phyloP scores from a whole-genome alignment of 1,140 invertebrate species.

The Hermetia illucens region DNA sequence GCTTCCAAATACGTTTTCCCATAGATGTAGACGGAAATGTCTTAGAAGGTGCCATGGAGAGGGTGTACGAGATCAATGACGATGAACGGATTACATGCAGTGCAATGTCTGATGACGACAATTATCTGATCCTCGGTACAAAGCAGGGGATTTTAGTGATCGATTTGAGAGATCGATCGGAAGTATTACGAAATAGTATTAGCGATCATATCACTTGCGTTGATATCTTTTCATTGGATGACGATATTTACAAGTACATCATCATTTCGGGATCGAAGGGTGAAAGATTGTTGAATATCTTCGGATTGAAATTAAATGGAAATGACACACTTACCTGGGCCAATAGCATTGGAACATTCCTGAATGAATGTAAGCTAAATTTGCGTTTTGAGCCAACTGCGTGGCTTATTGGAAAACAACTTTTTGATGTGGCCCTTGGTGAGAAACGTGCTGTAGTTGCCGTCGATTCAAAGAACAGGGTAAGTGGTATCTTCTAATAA shows the following conservation, averaged over 20 bases:
- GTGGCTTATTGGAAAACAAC: conserved; percentile 8
- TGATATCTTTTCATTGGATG: conserved; percentile 16
- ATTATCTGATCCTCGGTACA: conserved; percentile 22
- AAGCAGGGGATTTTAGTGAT: conserved; percentile 18
- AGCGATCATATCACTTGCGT: conserved; percentile 23
- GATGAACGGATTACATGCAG: conserved; percentile 15
- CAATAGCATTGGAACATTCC: conserved; percentile 7
- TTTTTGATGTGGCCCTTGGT: conserved; percentile 9
- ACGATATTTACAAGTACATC: conserved; percentile 17
- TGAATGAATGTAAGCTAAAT: conserved; percentile 1
- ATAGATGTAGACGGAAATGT: no score
- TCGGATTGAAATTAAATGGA: conserved; percentile 10
- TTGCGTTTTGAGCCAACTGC: conserved; percentile 13
- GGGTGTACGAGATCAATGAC: no score
- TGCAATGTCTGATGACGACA: conserved; percentile 12
- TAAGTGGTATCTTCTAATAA: conserved; percentile 2
- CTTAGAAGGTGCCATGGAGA: no score
- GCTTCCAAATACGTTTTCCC: no score
- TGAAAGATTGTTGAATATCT: conserved; percentile 15
- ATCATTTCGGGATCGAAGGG: conserved; percentile 17
- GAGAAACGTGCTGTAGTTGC: conserved; percentile 10
- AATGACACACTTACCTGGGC: conserved; percentile 14
- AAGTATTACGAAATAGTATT: conserved; percentile 18
- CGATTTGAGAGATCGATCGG: conserved; percentile 9
- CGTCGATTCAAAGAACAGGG: conserved; percentile 16